Conservation (phyloP, 1,140 invertebrate species). For the Drosophila kohkoa region DNA sequence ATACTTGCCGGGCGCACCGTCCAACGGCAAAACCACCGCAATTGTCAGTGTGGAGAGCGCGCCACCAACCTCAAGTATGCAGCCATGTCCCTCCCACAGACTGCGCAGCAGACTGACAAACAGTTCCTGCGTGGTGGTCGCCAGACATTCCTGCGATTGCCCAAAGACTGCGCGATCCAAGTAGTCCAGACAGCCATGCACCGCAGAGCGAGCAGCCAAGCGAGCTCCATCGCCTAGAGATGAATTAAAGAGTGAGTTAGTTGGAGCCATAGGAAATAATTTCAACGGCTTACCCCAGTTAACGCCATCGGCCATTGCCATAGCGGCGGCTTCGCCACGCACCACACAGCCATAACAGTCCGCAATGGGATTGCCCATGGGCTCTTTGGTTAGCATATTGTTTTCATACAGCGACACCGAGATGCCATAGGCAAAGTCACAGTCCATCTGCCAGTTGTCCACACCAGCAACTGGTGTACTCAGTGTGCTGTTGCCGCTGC, state of each 20-base stretch:
- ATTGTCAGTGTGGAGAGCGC: conserved; percentile 95
- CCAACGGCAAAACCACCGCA: conserved; percentile 90
- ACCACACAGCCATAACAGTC: conserved; percentile 95
- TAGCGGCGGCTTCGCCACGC: conserved; percentile 91
- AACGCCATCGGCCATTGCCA: conserved; percentile 96
- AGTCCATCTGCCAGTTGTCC: conserved; percentile 89
- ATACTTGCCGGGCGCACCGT: conserved; percentile 86
- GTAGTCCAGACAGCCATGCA: conserved; percentile 94
- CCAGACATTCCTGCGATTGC: conserved; percentile 65
- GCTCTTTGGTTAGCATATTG: conserved; percentile 90
- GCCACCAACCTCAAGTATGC: conserved; percentile 94
- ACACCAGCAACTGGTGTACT: conserved; percentile 87
- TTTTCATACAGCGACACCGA: conserved; percentile 92
- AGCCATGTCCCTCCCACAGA: conserved; percentile 94
- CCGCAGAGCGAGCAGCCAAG: conserved; percentile 94
- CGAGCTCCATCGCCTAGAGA: conserved; percentile 91
- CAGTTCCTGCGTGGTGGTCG: conserved; percentile 87
- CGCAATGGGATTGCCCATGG: conserved; percentile 95
- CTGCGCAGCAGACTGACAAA: conserved; percentile 92
- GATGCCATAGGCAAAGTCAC: conserved; percentile 89
- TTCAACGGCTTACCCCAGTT: conserved; percentile 92
- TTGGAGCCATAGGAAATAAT: not conserved
- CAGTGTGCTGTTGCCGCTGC: not conserved
- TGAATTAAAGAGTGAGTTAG: too few species aligned
- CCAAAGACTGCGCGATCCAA: conserved; percentile 92